These are phyloP conservation scores for Diachrysia chrysitis DNA, from an alignment of 2,888 invertebrate species.

Conservation along the genomic window DNA sequence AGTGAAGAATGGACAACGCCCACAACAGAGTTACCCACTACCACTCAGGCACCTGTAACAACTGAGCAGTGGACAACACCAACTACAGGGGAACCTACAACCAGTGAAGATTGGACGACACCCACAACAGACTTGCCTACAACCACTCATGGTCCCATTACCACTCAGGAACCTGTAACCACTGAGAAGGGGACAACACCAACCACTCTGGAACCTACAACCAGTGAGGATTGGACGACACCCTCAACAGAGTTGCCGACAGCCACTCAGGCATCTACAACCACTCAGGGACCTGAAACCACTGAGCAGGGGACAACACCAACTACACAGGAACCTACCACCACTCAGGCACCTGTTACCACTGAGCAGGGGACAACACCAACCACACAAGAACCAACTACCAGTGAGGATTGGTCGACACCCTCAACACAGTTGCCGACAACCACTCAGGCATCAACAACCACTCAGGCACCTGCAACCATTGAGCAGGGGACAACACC, in stretches of 20 bases:
- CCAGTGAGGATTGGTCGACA: too few relatives aligned
- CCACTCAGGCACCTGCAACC: too few relatives aligned
- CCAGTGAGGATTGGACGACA: not conserved
- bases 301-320: not conserved
- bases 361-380: too few relatives aligned
- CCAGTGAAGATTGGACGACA: too few relatives aligned
- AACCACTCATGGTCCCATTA: not conserved
- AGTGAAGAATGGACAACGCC: not conserved
- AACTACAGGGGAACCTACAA: not conserved
- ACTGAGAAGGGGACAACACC: too few relatives aligned
- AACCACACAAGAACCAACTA: too few relatives aligned
- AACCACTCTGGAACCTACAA: not conserved
- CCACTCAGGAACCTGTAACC: not conserved
- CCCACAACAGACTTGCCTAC: not conserved
- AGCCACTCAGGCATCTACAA: not conserved
- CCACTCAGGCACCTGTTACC: too few relatives aligned
- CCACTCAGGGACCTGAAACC: not conserved
- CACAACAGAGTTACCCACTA: not conserved
- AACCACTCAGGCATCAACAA: too few relatives aligned
- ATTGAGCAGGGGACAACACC: not conserved
- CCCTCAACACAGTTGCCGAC: too few relatives aligned
- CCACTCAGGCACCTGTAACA: slow-evolving; percentile 10
- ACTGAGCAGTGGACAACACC: not conserved
- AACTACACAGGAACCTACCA: not conserved
- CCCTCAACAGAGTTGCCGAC: not conserved